These are phyloP conservation scores for Stramonita haemastoma DNA, from an alignment of 2,888 invertebrate species.

Conservation along the genomic window DNA sequence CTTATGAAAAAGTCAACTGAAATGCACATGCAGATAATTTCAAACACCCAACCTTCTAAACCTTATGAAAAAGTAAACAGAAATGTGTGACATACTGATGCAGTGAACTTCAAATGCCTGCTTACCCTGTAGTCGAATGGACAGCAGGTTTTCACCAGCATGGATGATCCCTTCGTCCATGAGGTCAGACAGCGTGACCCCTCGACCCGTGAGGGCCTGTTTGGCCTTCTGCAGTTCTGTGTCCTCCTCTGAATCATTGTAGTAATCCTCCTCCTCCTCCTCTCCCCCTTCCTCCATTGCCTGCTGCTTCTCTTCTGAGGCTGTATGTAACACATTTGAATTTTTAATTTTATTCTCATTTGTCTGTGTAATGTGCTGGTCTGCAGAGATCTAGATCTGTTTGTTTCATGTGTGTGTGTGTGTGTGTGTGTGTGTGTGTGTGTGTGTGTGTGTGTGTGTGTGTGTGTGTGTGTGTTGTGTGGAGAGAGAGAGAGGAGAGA, in stretches of 20 bases:
- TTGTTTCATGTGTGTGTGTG: not conserved
- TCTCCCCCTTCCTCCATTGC: constrained; percentile 48
- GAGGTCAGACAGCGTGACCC: constrained; percentile 91
- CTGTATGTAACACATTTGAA: not conserved
- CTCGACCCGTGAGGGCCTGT: constrained; percentile 72
- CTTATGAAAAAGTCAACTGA: too few species aligned
- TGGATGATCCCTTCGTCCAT: constrained; percentile 90
- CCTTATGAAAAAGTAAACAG: too few species aligned
- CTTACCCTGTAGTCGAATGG: constrained; percentile 91
- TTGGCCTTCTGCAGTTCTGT: constrained; percentile 52
- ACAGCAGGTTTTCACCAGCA: constrained; percentile 90
- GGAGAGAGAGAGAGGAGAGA: too few species aligned
- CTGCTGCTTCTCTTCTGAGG: constrained; percentile 17
- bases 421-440: not conserved
- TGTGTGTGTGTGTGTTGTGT: not conserved
- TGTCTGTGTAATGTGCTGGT: too few species aligned
- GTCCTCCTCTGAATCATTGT: constrained; percentile 57
- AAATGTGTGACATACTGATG: too few species aligned
- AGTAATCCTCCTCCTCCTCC: constrained; percentile 60
- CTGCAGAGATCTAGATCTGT: too few species aligned
- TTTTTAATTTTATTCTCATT: too few species aligned
- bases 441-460: not conserved
- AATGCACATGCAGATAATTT: too few species aligned
- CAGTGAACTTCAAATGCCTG: too few species aligned
- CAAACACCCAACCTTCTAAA: too few species aligned